Evolutionary conservation across 2,888 invertebrate species (phyloP), one percentile per base, ranked within the genome.

Genomic region (Stictocephala bisonia): DNA sequence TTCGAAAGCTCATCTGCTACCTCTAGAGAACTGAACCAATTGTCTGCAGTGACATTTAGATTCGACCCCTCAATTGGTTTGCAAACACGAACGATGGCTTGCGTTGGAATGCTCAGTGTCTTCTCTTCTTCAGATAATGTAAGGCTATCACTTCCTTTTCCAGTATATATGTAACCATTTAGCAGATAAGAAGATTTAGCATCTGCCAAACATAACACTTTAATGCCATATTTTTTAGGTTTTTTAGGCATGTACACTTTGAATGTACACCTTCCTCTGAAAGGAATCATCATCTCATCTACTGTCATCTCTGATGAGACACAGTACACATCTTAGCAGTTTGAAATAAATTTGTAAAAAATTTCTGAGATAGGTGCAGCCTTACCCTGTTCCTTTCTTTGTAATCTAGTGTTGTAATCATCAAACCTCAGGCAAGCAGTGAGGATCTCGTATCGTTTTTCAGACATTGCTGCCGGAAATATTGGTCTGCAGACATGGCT

Each of bases 21-120:
- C 73, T 81, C 78, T 20, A 81, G 75, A 3, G 81, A 81, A 18
- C 79, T 75, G 76, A 81, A 81, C 80, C 81, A 82, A 75, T 82
- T 81, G 51, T 81, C 81, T n/a, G 78, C 78, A 20, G 80, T 82
- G 6, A 82, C 77, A 74, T 81, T 81, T 29, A 79, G 72, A 53
- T 81, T 80, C 9, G 78, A 80, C 18, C 78, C 74, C 53, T 75
- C 53, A 73, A 82, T 73, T 66, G 78, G 78, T 64, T 79, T 78
- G 22, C 74, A 60, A 6, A 81, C 60, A 20, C 79, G 60, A 69
- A 81, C 58, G n/a, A 81, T 78, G 27, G 79, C 68, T 58, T 81
- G 81, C 1, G 80, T 80, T 24, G 81, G 80, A 58, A 78, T 77
- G 31, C 71, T 69, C 6, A 79, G 74, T 73, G 78, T 79, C 74